Conservation (phyloP, 1,140 invertebrate species). For the Achatina immaculata region DNA sequence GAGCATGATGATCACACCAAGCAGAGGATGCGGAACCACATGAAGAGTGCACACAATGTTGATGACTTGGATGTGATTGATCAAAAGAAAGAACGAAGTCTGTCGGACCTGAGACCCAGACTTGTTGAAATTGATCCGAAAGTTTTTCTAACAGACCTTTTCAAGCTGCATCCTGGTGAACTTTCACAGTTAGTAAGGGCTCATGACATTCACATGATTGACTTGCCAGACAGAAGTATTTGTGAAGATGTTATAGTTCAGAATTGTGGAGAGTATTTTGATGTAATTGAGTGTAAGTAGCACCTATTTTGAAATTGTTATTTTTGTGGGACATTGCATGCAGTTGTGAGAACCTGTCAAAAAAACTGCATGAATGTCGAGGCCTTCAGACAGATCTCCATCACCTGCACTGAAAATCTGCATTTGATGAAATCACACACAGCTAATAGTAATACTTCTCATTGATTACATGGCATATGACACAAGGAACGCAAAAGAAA, state of each 20-base stretch:
- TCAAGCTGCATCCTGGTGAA: not conserved
- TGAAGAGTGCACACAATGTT: not conserved
- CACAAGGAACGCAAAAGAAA: too few relatives aligned
- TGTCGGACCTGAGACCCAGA: not conserved
- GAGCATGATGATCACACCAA: not conserved
- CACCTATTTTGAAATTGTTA: too few relatives aligned
- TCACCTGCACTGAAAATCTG: too few relatives aligned
- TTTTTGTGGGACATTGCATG: too few relatives aligned
- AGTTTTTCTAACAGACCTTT: not conserved
- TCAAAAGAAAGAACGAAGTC: not conserved
- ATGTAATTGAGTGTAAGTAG: too few relatives aligned
- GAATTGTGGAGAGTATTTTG: not conserved
- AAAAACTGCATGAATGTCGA: too few relatives aligned
- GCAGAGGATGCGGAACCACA: not conserved
- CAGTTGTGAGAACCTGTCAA: too few relatives aligned
- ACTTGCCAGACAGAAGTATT: not conserved
- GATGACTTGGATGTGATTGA: not conserved
- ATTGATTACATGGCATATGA: too few relatives aligned
- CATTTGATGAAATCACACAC: too few relatives aligned
- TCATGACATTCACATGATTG: constrained; percentile 8
- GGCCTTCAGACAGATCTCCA: too few relatives aligned
- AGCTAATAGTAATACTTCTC: too few relatives aligned
- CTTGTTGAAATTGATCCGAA: constrained; percentile 8
- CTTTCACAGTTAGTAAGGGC: not conserved
- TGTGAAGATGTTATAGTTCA: not conserved